Evolutionary conservation across 2,888 invertebrate species (phyloP).

Genomic region (Nemotelus pantherinus): DNA sequence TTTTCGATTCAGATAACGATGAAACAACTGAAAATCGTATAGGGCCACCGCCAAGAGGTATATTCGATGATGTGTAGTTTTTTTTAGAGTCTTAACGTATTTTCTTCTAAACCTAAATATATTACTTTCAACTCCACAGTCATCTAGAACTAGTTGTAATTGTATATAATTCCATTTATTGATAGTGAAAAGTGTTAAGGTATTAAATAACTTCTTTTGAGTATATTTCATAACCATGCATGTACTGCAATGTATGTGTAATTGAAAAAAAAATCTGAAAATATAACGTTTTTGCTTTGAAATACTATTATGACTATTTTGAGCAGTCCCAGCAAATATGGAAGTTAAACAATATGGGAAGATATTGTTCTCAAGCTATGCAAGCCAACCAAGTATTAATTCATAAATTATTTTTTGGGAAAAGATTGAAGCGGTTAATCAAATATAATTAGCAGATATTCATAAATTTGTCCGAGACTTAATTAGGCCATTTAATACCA

Average conservation of each 20-base stretch:
- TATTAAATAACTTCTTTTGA: neutral
- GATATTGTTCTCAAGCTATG: too few species aligned
- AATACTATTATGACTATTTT: neutral
- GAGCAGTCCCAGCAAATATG: neutral
- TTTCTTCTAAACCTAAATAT: neutral
- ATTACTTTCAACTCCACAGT: neutral
- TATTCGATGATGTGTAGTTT: conserved; percentile 84
- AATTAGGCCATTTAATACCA: too few species aligned
- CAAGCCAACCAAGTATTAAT: too few species aligned
- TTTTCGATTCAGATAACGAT: conserved; percentile 60
- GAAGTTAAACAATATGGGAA: neutral
- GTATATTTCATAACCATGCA: neutral
- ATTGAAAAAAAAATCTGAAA: neutral
- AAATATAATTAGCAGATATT: too few species aligned
- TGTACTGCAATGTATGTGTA: neutral
- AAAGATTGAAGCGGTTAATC: too few species aligned
- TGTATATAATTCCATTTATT: conserved; percentile 13
- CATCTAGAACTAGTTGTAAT: neutral
- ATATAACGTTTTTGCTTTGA: neutral
- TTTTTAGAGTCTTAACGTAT: neutral
- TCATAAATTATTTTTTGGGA: too few species aligned
- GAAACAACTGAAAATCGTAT: conserved; percentile 64
- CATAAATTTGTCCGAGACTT: too few species aligned
- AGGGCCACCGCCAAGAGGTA: conserved; percentile 77
- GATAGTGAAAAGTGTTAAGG: conserved; percentile 11